These are phyloP conservation scores for Microvelia longipes DNA, from an alignment of 1,140 invertebrate species.

Conservation along the genomic window DNA sequence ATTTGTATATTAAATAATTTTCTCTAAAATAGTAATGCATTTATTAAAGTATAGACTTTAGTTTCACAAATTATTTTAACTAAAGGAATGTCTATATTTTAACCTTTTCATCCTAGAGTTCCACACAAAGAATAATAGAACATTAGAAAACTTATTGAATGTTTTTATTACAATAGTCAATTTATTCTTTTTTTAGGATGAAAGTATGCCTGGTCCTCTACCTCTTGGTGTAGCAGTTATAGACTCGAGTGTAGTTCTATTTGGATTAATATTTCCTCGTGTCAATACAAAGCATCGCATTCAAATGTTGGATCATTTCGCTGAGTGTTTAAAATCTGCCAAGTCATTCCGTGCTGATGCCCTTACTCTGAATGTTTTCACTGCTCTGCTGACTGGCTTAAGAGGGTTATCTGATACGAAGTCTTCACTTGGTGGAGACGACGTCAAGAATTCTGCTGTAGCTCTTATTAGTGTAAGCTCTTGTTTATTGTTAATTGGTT, in stretches of 20 bases:
- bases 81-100: too few relatives aligned
- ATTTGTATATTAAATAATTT: too few relatives aligned
- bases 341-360: constrained; percentile 85
- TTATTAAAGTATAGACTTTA: too few relatives aligned
- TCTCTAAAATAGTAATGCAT: too few relatives aligned
- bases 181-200: background rate
- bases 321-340: constrained; percentile 80
- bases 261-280: constrained; percentile 83
- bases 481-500: too few relatives aligned
- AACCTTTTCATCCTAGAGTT: too few relatives aligned
- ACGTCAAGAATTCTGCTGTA: constrained; percentile 72
- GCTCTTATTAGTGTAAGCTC: constrained; percentile 51
- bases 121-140: too few relatives aligned
- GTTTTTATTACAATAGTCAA: too few relatives aligned
- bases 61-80: too few relatives aligned
- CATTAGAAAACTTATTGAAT: too few relatives aligned
- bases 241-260: constrained; percentile 81
- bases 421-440: constrained; percentile 69
- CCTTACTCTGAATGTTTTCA: constrained; percentile 93
- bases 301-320: constrained; percentile 94
- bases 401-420: constrained; percentile 79
- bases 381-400: constrained; percentile 75
- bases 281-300: constrained; percentile 88
- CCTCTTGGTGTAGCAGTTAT: constrained; percentile 94
- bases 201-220: constrained; percentile 41